Base-by-base conservation (phyloP, 1,140 invertebrate species). In the Brachionus sp. region DNA sequence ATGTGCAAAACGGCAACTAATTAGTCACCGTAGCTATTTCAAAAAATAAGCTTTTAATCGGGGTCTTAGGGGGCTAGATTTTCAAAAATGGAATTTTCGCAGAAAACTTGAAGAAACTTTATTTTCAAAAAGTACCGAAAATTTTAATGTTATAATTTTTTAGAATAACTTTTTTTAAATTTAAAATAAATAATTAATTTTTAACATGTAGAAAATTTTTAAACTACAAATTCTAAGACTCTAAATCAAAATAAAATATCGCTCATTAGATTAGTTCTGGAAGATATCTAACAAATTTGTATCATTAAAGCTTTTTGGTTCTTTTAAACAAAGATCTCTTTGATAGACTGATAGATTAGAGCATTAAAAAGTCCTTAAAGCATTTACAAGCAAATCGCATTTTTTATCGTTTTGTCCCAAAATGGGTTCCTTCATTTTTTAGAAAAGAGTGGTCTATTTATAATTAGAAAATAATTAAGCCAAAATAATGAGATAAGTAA, bases 391-490 rank as follows among this genome's bases (percentile, higher is more conserved):
- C 19, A 57, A 57, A 23, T 57, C 19, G 50, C 16, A 7, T 57
- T 57, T 57, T 57, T 57, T 57, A 57, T 57, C 50, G 50, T 19
- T 35, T 23, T 75, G 70, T 75, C 70, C 70, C 12, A 44, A 9
- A 75, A 75, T 25, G n/a, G 44, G 70, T 73, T 39, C 13, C 3
- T 73, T 39, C 37, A 39, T 39, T 6, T 25, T 44, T 12, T 13
- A 25, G 9, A 46, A 44, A 29, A 46, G 44, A 75, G 42, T 75
- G 70, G 42, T 75, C 70, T 75, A 75, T 75, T 75, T 75, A 25
- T 46, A 75, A 75, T 75, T 75, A 75, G 39, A 75, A 75, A 46
- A 75, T 75, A 75, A 75, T 75, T 75, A 46, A 46, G 37, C 33
- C 68, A 16, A 73, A 39, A 33, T 66, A 66, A 57, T 57, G 12